phyloP scores from a whole-genome alignment of 2,888 invertebrate genomes.

The Scaptomyza flava region DNA sequence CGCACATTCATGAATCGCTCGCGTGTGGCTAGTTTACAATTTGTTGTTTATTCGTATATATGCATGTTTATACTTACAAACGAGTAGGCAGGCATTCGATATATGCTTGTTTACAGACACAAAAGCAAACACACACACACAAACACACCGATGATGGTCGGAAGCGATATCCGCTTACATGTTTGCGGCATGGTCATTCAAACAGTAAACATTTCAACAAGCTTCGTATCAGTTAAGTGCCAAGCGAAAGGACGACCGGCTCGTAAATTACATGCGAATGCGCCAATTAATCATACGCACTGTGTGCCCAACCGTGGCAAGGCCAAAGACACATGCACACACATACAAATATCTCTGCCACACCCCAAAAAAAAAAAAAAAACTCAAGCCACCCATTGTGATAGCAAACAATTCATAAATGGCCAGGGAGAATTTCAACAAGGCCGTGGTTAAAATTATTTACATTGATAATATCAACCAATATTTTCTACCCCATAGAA shows the following conservation, averaged over 20 bases:
- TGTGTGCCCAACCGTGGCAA: slow-evolving; percentile 49
- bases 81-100: not conserved
- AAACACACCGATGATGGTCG: not conserved
- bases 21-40: slow-evolving; percentile 21
- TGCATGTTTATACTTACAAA: slow-evolving; percentile 3
- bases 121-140: not conserved
- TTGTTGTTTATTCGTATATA: slow-evolving; percentile 13
- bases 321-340: slow-evolving; percentile 28
- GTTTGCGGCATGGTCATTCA: slow-evolving; percentile 32
- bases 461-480: slow-evolving; percentile 3
- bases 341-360: not conserved
- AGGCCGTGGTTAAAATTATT: not conserved
- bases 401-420: slow-evolving; percentile 43
- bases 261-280: slow-evolving; percentile 40
- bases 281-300: slow-evolving; percentile 70
- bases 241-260: slow-evolving; percentile 1
- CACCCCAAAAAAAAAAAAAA: slow-evolving; percentile 10
- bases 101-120: not conserved
- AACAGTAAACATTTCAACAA: slow-evolving; percentile 46
- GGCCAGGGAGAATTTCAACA: slow-evolving; percentile 14
- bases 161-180: slow-evolving; percentile 6
- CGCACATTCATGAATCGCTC: slow-evolving; percentile 16
- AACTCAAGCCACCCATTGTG: slow-evolving; percentile 13
- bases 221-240: slow-evolving; percentile 23
- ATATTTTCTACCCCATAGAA: not conserved